Percentiles rank a stretch among this genome's conserved stretches.
Evolutionary conservation across 2,888 invertebrate species (phyloP).

Genomic region (Andrena camellia): DNA sequence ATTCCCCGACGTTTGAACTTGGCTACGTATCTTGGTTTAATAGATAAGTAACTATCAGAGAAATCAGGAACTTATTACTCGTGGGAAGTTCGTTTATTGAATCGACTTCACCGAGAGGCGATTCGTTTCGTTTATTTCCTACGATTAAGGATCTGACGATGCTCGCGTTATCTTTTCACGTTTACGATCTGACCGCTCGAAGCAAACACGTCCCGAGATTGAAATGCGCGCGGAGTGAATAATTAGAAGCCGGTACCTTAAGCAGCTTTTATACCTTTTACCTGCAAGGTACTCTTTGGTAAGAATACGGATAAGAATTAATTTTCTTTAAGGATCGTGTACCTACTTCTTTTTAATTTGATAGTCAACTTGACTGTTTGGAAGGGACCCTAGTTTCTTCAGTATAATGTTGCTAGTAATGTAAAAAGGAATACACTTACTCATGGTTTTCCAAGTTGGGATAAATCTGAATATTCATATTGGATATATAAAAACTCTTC

Average conservation of each 20-base stretch:
- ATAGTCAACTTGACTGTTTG: too few relatives aligned
- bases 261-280: not conserved
- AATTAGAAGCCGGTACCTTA: not conserved
- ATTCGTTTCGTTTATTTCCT: constrained; percentile 27
- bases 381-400: too few relatives aligned
- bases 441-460: too few relatives aligned
- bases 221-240: not conserved
- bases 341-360: not conserved
- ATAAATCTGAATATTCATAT: too few relatives aligned
- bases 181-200: constrained; percentile 13
- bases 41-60: constrained; percentile 41
- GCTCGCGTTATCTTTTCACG: constrained; percentile 7
- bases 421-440: too few relatives aligned
- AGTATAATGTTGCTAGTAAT: too few relatives aligned
- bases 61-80: constrained; percentile 1
- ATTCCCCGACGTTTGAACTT: constrained; percentile 9
- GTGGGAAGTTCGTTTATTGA: constrained; percentile 32
- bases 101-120: constrained; percentile 9
- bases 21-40: not conserved
- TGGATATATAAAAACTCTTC: too few relatives aligned
- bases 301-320: not conserved
- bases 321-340: not conserved
- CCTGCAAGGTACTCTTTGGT: not conserved
- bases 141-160: not conserved
- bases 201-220: constrained; percentile 1